These are phyloP conservation scores for Phasia obesa DNA, from an alignment of 2,888 invertebrate genomes.

Conservation along the genomic window DNA sequence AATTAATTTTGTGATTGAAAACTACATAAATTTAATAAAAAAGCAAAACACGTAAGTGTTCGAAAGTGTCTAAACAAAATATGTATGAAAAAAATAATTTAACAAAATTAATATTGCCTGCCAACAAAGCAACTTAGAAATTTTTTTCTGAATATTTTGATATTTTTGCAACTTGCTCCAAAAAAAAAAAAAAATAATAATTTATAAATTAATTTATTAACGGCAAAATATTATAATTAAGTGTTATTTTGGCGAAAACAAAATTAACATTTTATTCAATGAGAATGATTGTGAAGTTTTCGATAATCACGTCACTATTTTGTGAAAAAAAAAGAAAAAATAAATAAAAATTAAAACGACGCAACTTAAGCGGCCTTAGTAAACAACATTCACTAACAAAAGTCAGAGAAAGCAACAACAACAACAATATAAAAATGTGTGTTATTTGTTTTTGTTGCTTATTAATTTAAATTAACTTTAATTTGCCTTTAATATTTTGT, in stretches of 20 bases:
- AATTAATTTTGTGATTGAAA: conserved; percentile 6
- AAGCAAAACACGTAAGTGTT: conserved; percentile 50
- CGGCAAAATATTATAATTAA: not conserved
- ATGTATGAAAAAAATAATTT: not conserved
- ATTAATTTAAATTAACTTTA: conserved; percentile 26
- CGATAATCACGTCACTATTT: conserved; percentile 45
- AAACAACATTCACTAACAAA: not conserved
- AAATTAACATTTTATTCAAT: not conserved
- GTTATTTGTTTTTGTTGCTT: not conserved
- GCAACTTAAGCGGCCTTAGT: not conserved
- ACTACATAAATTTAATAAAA: conserved; percentile 11
- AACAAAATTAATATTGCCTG: not conserved
- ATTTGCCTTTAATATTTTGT: conserved; percentile 14
- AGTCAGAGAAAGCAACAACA: not conserved
- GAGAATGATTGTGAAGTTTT: conserved; percentile 34
- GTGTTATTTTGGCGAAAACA: not conserved
- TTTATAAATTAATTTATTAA: not conserved
- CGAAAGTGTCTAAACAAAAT: conserved; percentile 33
- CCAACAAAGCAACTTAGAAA: not conserved
- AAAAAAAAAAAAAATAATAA: not conserved
- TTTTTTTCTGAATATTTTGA: not conserved
- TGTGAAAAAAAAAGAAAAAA: not conserved
- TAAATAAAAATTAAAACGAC: conserved; percentile 4
- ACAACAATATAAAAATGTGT: not conserved
- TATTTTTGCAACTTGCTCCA: not conserved